Base-by-base conservation (phyloP, 2,888 invertebrate genomes). In the Platynereis dumerilii region DNA sequence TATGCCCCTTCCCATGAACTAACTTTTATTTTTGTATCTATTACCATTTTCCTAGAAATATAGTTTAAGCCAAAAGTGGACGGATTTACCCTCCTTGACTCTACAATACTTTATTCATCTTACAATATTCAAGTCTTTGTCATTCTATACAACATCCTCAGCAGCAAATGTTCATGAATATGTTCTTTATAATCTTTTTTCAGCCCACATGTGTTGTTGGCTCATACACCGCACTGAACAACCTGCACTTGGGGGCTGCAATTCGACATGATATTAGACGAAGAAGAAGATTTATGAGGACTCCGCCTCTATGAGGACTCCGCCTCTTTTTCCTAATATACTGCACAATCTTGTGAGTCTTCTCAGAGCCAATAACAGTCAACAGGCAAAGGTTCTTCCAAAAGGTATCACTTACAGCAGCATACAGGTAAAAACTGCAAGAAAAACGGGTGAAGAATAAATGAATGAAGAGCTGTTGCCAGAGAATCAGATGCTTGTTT, bases 211-310 rank as follows among this genome's bases (percentile, higher is more conserved):
- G n/a, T n/a, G n/a, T n/a, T n/a, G n/a, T n/a, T n/a, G n/a, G n/a
- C n/a, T 34, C 34, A 34, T 34, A 34, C 34, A 48, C 48, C 17
- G 7, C n/a, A 20, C 17, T 48, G 7, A n/a, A 48, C n/a, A 3
- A 48, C n/a, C 48, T 48, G 48, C 22, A 48, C n/a, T 7, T 48
- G 48, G 7, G 48, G 5, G n/a, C 48, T 48, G 22, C 22, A 20
- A n/a, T 48, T 48, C 7, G 48, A 48, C 20, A 48, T 22, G 17
- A 22, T 22, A 7, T 48, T n/a, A n/a, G 48, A 48, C 7, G 48
- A 48, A n/a, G 48, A 48, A n/a, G 48, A 48, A 48, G 48, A 48
- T 12, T 48, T 48, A 5, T 48, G 48, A n/a, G 48, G 48, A 48
- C n/a, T 48, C 17, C 20, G 7, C 7, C n/a, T 5, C 7, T 20